Evolutionary conservation across 2,113 vertebrate species (phyloP), one percentile per base, ranked within the genome.

Genomic region (Phyllostomus discolor): DNA sequence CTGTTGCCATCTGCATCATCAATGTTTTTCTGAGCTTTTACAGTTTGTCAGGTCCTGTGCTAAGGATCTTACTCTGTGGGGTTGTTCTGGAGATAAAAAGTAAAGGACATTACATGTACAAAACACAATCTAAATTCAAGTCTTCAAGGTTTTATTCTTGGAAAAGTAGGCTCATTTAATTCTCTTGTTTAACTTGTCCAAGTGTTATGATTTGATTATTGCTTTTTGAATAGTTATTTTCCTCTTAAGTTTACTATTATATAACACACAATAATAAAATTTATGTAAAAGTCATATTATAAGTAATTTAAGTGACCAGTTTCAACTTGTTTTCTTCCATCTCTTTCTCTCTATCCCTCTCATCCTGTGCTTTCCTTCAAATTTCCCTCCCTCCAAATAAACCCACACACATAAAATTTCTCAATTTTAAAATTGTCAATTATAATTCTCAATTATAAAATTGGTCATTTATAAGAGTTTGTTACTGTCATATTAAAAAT

Each of bases 121-220:
- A 98, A 87, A 57, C 64, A 95, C 17, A 83, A 87, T 94, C 76
- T 80, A 91, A 97, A 94, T 94, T 89, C 43, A 91, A 26, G 26
- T 43, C 87, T 90, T 93, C 57, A 93, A 62, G 62, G 35, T 87
- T 91, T 90, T 76, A 90, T 96, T 97, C 83, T 90, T 96, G 83
- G 94, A 92, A 97, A 93, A 50, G 50, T 75, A 43, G 33, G 81
- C 38, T 93, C 80, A 92, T 89, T 92, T 85, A 97, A 95, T 88
- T 93, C 28, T 91, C 35, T 95, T 66, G 84, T 97, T 97, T 97
- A 84, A 94, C 52, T 90, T 96, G 87, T 97, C 95, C 96, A 88
- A 92, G 22, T 94, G 38, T 70, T 95, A 54, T 96, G 86, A 96
- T 96, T 94, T 96, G 89, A 95, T 75, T 31, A 90, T 43, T 24